These are phyloP conservation scores for Aleiodes alternator DNA, from an alignment of 2,888 invertebrate genomes.

Conservation along the genomic window DNA sequence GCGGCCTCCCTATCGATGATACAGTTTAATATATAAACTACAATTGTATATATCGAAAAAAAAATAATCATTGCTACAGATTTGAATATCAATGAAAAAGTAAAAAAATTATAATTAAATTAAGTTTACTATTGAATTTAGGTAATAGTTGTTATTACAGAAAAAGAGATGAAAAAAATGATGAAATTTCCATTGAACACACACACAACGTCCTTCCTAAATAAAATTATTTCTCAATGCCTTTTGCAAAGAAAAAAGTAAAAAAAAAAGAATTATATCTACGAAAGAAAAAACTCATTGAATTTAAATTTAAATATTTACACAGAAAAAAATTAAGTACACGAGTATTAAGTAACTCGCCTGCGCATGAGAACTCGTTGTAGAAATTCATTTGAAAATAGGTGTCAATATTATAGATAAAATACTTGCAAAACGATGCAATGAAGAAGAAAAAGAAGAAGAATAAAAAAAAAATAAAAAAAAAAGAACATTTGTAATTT, in stretches of 20 bases:
- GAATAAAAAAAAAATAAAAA: constrained; percentile 11
- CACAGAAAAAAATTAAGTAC: constrained; percentile 26
- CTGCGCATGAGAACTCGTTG: constrained; percentile 49
- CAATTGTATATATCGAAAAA: constrained; percentile 69
- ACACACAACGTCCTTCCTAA: constrained; percentile 63
- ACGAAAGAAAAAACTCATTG: constrained; percentile 44
- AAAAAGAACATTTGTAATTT: constrained; percentile 25
- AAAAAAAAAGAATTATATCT: constrained; percentile 41
- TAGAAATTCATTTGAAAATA: constrained; percentile 50
- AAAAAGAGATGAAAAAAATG: constrained; percentile 41
- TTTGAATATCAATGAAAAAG: constrained; percentile 63
- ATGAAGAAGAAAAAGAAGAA: neutral
- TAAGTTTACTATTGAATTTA: constrained; percentile 58
- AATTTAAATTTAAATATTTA: constrained; percentile 45
- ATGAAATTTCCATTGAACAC: constrained; percentile 57
- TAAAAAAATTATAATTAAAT: constrained; percentile 59
- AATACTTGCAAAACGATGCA: constrained; percentile 53
- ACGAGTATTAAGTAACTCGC: constrained; percentile 51
- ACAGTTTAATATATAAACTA: constrained; percentile 59
- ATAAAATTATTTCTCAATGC: constrained; percentile 62
- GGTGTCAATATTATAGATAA: constrained; percentile 52
- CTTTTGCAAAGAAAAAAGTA: constrained; percentile 58
- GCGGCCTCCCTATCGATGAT: constrained; percentile 62
- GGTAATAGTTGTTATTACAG: constrained; percentile 48
- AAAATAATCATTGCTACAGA: constrained; percentile 64